Base-by-base conservation (phyloP, 2,888 invertebrate species). In the Adela reaumurella region DNA sequence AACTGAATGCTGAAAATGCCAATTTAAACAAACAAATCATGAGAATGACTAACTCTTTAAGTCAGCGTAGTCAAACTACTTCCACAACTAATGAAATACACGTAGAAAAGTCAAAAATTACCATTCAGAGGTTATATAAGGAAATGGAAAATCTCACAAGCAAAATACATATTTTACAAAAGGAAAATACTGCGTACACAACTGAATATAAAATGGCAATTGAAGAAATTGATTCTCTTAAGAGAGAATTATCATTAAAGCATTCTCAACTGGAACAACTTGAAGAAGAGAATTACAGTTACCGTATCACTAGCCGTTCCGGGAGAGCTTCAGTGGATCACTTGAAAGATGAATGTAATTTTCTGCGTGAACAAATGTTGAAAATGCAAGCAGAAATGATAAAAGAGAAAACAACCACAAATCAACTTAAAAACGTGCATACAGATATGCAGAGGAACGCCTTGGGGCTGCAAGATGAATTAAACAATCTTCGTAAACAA, bases 381-480 rank as follows among this genome's bases (percentile, higher is more conserved):
- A 68, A 62, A 57, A 64, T 74, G 62, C 78, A 80, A 59, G 64
- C 67, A 48, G 78, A 79, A 63, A 64, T 76, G 16, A 71, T 80
- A 17, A 77, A 70, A 59, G 76, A 77, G 54, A 79, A 79, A 62
- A 74, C 78, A 48, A 57, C 79, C 51, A 63, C 76, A 49, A 77
- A 63, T 59, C 80, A 80, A 65, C 72, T 70, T 49, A 91, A 90
- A 66, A 81, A 86, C 54, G 74, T 90, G 46, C 89, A 91, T 59
- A 83, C 89, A 58, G 89, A 91, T 74, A 88, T 89, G 3, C 90
- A 91, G 65, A 83, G 86, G 58, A 84, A 87, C 44, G 76, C 88
- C 51, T 77, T 81, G 49, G 88, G 89, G 55, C 77, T 85, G 49
- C 89, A 90, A 64, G 82, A 81, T 62, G 87, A 89, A 65, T 64